Evolutionary conservation across 2,888 invertebrate genomes (phyloP).

Genomic region (Deilephila elpenor): DNA sequence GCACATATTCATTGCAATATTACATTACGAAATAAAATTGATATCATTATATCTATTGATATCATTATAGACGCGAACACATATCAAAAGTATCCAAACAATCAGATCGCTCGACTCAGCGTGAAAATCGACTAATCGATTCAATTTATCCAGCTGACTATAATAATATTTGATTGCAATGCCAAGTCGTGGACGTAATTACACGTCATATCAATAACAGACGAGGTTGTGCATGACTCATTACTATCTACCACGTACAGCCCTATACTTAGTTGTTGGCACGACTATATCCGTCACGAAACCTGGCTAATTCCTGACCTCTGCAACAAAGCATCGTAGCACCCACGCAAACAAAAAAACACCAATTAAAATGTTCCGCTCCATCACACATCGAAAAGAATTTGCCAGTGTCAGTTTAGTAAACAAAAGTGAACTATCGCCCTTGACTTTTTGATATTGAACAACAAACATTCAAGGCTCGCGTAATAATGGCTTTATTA

Average conservation of each 20-base stretch:
- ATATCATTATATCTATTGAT: background rate
- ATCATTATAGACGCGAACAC: background rate
- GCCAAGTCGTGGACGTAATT: conserved; percentile 51
- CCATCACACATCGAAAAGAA: conserved; percentile 30
- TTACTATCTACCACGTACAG: conserved; percentile 40
- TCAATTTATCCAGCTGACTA: conserved; percentile 32
- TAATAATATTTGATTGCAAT: conserved; percentile 49
- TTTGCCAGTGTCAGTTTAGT: conserved; percentile 42
- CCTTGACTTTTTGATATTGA: conserved; percentile 69
- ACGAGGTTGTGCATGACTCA: conserved; percentile 58
- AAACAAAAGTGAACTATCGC: conserved; percentile 62
- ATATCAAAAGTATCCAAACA: conserved; percentile 13
- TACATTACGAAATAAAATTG: background rate
- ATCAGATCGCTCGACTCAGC: background rate
- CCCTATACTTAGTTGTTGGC: conserved; percentile 41
- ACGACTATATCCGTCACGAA: conserved; percentile 47
- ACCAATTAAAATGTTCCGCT: conserved; percentile 50
- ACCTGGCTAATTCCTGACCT: conserved; percentile 48
- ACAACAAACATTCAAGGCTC: conserved; percentile 59
- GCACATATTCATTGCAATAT: conserved; percentile 1
- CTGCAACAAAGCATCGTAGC: conserved; percentile 37
- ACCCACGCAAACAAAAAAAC: conserved; percentile 48
- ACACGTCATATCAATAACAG: conserved; percentile 51
- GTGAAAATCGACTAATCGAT: conserved; percentile 28
- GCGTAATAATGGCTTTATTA: conserved; percentile 58